A percentile compares a stretch with the other conserved stretches of the same genome.
Conservation (phyloP, 2,888 invertebrate genomes). For the Orchesella flavescens region DNA sequence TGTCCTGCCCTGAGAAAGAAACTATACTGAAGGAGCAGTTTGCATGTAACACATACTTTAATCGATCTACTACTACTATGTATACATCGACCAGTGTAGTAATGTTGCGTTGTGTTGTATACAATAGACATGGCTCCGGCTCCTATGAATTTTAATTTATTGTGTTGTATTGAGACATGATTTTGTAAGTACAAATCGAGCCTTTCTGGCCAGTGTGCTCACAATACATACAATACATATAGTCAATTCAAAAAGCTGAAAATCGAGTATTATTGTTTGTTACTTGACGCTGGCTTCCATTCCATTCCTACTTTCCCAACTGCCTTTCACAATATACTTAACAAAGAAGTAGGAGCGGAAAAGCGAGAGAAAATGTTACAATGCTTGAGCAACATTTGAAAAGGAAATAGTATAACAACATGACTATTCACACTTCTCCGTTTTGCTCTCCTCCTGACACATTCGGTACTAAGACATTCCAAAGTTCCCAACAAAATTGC, state of each 20-base stretch:
- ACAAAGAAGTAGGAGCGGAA: background rate
- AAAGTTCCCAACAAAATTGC: slow-evolving; percentile 1
- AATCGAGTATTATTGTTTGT: background rate
- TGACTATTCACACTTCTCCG: slow-evolving; percentile 2
- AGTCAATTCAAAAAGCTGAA: background rate
- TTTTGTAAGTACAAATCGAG: background rate
- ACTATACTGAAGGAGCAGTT: no score
- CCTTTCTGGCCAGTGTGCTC: background rate
- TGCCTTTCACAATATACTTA: background rate
- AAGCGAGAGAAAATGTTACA: slow-evolving; percentile 1
- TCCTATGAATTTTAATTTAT: no score
- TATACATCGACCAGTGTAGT: no score
- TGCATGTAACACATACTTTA: no score
- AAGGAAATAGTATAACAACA: slow-evolving; percentile 5
- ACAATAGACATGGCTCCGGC: no score
- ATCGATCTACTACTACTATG: no score
- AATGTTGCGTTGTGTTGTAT: no score
- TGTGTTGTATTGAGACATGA: no score
- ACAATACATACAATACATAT: background rate
- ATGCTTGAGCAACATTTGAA: slow-evolving; percentile 4
- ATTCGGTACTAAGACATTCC: background rate
- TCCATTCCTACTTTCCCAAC: background rate
- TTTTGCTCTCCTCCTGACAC: background rate
- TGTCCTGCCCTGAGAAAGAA: no score
- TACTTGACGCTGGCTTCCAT: background rate